These are phyloP conservation scores for Tryphoninae sp. DNA, from an alignment of 2,888 invertebrate species.

Conservation along the genomic window DNA sequence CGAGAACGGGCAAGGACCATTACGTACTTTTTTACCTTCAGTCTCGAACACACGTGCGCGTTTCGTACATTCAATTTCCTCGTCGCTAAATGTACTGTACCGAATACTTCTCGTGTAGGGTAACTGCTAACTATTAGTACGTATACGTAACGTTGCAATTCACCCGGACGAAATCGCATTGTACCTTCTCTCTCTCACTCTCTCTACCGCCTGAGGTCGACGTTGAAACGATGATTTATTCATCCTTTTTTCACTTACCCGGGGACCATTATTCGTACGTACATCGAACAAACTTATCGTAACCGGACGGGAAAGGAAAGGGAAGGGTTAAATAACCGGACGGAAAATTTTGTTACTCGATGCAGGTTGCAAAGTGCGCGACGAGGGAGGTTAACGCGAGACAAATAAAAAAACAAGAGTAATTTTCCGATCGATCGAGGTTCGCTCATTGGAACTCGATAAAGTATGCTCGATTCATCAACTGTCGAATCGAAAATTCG, in stretches of 20 bases:
- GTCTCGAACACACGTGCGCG: slow-evolving; percentile 10
- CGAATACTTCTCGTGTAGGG: neutral
- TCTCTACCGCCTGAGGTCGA: neutral
- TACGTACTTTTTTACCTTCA: slow-evolving; percentile 39
- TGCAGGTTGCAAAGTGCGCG: neutral
- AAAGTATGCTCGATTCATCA: slow-evolving; percentile 18
- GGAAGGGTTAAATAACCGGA: neutral
- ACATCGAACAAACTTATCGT: neutral
- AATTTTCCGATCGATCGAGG: neutral
- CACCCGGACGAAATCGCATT: neutral
- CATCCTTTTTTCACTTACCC: neutral
- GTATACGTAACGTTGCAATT: neutral
- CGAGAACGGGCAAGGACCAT: slow-evolving; percentile 44
- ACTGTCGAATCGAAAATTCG: slow-evolving; percentile 1
- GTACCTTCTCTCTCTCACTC: neutral
- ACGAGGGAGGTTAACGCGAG: neutral
- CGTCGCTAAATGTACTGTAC: slow-evolving; percentile 23
- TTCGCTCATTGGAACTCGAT: neutral
- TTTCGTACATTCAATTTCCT: slow-evolving; percentile 57
- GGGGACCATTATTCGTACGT: neutral
- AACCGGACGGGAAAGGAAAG: neutral
- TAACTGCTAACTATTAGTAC: neutral
- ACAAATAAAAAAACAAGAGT: neutral
- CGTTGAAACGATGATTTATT: neutral
- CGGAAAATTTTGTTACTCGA: neutral